Evolutionary conservation across 2,113 vertebrate genomes (phyloP).

Genomic region (Microcebus griseorufus): DNA sequence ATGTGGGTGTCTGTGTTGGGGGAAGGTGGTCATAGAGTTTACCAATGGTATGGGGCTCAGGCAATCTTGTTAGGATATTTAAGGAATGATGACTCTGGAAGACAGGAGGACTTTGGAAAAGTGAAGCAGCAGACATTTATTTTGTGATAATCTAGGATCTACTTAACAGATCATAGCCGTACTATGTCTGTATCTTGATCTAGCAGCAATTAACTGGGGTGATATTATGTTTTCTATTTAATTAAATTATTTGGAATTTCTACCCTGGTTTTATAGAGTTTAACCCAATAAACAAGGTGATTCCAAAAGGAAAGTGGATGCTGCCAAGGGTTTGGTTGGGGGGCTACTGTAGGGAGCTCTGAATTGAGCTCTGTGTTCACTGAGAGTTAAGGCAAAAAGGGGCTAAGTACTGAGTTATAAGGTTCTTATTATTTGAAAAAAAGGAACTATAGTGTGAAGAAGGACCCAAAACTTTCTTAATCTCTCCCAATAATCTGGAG

Average conservation of each 20-base stretch:
- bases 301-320: background rate
- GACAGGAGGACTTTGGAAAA: background rate
- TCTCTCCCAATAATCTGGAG: background rate
- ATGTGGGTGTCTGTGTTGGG: background rate
- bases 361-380: background rate
- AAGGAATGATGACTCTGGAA: background rate
- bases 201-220: background rate
- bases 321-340: background rate
- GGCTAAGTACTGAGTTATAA: background rate
- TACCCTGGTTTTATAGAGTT: background rate
- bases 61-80: background rate
- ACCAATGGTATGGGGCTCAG: background rate
- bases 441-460: background rate
- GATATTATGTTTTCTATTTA: background rate
- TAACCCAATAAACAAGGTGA: background rate
- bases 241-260: background rate
- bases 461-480: background rate
- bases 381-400: background rate
- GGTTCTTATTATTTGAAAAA: background rate
- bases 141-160: background rate
- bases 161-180: background rate
- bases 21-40: background rate
- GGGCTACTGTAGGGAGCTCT: background rate
- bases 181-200: background rate
- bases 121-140: background rate